A percentile compares a stretch with the other conserved stretches of the same genome.
Conservation (phyloP, 2,888 invertebrate genomes). For the Podabrus alpinus region DNA sequence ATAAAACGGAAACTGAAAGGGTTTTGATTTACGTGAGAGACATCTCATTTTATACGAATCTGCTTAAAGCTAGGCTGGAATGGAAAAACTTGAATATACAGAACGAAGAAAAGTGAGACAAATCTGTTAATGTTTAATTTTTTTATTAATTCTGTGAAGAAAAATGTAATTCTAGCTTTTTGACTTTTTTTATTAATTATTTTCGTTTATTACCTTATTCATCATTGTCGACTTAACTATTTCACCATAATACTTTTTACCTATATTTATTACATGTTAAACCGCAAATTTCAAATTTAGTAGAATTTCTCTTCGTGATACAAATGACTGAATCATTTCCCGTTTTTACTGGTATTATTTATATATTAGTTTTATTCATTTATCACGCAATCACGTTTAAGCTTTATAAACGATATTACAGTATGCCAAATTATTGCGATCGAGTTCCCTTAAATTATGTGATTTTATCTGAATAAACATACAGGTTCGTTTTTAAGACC, state of each 20-base stretch:
- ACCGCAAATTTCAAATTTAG: conserved; percentile 12
- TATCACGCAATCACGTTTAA: conserved; percentile 17
- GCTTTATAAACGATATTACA: conserved; percentile 15
- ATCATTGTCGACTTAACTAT: neutral
- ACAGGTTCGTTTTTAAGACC: neutral
- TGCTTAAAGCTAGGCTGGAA: neutral
- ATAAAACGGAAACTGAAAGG: neutral
- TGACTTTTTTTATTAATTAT: neutral
- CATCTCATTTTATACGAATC: neutral
- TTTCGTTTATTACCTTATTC: neutral
- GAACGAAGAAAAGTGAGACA: neutral
- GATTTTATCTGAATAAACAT: neutral
- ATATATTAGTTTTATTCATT: conserved; percentile 16
- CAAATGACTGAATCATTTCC: conserved; percentile 11
- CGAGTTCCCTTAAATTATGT: neutral
- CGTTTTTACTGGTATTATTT: conserved; percentile 13
- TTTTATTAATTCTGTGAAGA: neutral
- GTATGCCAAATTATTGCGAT: conserved; percentile 1
- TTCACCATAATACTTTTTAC: neutral
- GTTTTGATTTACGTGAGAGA: neutral
- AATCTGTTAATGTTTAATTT: neutral
- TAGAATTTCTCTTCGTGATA: conserved; percentile 14
- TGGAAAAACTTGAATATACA: neutral
- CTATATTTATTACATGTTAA: neutral
- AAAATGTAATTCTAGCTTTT: neutral